Evolutionary conservation across 2,888 invertebrate species (phyloP).

Genomic region (Ctena decussata): DNA sequence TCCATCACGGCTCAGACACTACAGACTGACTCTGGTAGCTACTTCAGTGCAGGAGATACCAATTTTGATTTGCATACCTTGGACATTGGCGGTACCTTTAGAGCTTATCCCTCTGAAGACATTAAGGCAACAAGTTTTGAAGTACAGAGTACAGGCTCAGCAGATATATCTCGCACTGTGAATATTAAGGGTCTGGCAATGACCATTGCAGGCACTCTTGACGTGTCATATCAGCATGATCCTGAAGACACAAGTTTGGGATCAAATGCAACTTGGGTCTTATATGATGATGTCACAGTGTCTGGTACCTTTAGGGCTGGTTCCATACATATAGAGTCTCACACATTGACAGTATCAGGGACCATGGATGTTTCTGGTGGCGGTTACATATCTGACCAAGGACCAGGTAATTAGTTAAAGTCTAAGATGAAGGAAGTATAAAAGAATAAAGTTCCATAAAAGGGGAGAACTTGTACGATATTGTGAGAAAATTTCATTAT

Average conservation of each 20-base stretch:
- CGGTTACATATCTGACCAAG: slow-evolving; percentile 66
- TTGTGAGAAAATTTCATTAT: too few species aligned
- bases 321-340: slow-evolving; percentile 50
- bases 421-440: too few species aligned
- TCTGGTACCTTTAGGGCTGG: slow-evolving; percentile 70
- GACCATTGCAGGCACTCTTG: slow-evolving; percentile 29
- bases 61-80: slow-evolving; percentile 46
- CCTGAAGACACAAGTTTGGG: slow-evolving; percentile 52
- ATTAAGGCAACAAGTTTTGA: slow-evolving; percentile 41
- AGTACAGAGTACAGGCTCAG: slow-evolving; percentile 44
- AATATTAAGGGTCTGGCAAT: slow-evolving; percentile 8
- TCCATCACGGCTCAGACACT: slow-evolving; percentile 46
- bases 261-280: slow-evolving; percentile 46
- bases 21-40: slow-evolving; percentile 43
- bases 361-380: slow-evolving; percentile 67
- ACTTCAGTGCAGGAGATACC: slow-evolving; percentile 62
- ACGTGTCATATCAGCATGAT: slow-evolving; percentile 61
- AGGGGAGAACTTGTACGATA: too few species aligned
- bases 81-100: slow-evolving; percentile 48
- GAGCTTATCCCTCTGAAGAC: slow-evolving; percentile 42
- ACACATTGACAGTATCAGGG: slow-evolving; percentile 51
- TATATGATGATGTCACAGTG: slow-evolving; percentile 49
- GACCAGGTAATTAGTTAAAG: slow-evolving; percentile 76
- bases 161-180: slow-evolving; percentile 46
- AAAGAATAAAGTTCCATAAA: too few species aligned